Base-by-base conservation (phyloP, 2,888 invertebrate species). In the Drosophila algonquin region DNA sequence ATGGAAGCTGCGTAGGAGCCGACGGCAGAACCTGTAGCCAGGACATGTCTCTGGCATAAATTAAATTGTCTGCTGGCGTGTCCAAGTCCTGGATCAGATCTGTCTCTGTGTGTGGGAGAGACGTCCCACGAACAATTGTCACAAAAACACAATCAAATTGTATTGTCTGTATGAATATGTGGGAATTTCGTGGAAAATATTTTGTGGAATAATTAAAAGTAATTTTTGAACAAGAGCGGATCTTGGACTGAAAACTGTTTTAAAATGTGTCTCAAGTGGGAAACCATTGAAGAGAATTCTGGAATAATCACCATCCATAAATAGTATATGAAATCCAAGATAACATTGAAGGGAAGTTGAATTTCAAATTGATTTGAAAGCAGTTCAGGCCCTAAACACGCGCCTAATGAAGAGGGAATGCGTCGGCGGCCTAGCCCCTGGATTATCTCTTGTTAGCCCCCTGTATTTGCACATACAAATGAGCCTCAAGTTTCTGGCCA, bases 391-490 rank as follows among this genome's bases (percentile, higher is more conserved):
- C 48, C 21, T 1, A 6, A 52, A 14, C 53, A 32, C 14, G n/a
- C 32, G 14, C 24, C 46, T 61, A 61, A 64, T 61, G 52, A 64
- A 63, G 55, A 14, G 21, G 24, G 6, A 14, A 50, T 54, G 63
- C 44, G 44, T 2, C 40, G 14, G 6, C 40, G 24, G 21, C 54
- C 21, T 10, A 24, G 32, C 6, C 14, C n/a, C 40, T 2, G n/a
- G 40, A 40, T 40, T 40, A 40, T 30, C 53, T 46, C 16, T 50
- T 63, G 40, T 47, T 14, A 10, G 16, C 32, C 50, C 51, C 21
- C 35, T 14, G 12, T 53, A 48, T 67, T 59, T 58, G 58, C 68
- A 32, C 53, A 54, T 24, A 45, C 59, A 59, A 69, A 68, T 60
- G 54, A 59, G 32, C n/a, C 44, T 7, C 54, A 44, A 65, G 45